Base-by-base conservation (phyloP, 2,888 invertebrate genomes). In the Eurois occulta region DNA sequence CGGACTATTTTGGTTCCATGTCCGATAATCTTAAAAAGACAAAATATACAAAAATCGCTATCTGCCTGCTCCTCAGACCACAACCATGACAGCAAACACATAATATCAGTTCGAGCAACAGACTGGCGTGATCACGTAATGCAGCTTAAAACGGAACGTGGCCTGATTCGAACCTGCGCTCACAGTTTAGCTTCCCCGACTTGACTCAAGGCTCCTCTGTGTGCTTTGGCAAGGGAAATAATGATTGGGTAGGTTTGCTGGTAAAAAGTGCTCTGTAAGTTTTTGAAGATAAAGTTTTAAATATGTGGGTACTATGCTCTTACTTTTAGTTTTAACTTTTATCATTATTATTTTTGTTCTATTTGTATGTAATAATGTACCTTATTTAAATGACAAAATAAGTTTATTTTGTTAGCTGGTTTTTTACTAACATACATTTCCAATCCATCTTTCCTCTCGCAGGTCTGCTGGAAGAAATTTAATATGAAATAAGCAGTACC, bases 131-230 rank as follows among this genome's bases (percentile, higher is more conserved):
- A 88, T 89, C 91, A 91, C 91, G 91, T 90, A 90, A 88, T 83
- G 87, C 89, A 89, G 91, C 91, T 91, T 91, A 91, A 88, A 89
- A 81, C 72, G 86, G 86, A 62, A 91, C 91, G 91, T 90, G 90
- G 87, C 80, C 77, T 85, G 90, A 88, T 88, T 88, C 71, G 81
- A 84, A 86, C 81, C 83, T 75, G 77, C 70, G 73, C 77, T 83
- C 60, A 35, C 76, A 84, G 78, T 86, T 80, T 81, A 83, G 72
- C 66, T 64, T 72, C 48, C 43, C 60, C 52, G 80, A 18, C 79
- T 65, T 76, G 55, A 52, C 67, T 73, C 43, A 62, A 18, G 60
- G 32, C 64, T 32, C 73, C 60, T 35, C 43, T 72, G 75, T 73
- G 72, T 73, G 67, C 52, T 75, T 83, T 73, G 75, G 68, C 65